phyloP scores from a whole-genome alignment of 2,797 vertebrate species.

The Peromyscus aztecus region DNA sequence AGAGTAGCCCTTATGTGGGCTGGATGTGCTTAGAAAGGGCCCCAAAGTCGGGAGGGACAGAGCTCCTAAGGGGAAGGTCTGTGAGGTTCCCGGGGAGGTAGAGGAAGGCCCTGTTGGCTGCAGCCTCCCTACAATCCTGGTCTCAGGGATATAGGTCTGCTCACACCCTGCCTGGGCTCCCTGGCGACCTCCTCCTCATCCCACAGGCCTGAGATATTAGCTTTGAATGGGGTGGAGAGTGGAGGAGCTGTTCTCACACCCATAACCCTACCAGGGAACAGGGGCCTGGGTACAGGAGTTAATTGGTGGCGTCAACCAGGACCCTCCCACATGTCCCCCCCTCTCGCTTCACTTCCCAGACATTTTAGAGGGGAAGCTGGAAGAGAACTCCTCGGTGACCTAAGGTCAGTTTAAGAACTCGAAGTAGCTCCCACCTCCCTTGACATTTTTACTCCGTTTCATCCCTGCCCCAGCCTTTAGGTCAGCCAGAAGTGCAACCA shows the following conservation, averaged over 20 bases:
- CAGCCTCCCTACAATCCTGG: no score
- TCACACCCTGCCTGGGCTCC: not conserved
- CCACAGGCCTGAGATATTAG: not conserved
- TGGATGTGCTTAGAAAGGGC: not conserved
- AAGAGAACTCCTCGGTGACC: not conserved
- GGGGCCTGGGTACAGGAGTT: no score
- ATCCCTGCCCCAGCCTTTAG: not conserved
- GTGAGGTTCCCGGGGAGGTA: not conserved
- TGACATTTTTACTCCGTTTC: not conserved
- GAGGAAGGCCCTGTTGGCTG: not conserved
- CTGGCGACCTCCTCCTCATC: not conserved
- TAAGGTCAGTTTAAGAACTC: not conserved
- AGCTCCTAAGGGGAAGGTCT: not conserved
- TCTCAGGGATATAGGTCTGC: no score
- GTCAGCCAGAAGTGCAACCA: not conserved
- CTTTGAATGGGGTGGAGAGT: not conserved
- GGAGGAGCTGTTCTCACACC: no score
- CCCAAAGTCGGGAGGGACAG: not conserved
- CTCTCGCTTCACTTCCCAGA: not conserved
- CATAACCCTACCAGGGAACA: not conserved
- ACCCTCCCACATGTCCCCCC: accelerated
- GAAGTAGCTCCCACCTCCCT: not conserved
- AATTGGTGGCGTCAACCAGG: not conserved
- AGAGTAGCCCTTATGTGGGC: not conserved
- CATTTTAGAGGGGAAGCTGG: not conserved